Base-by-base conservation (phyloP, 2,888 invertebrate species). In the Trichopoda pennipes region DNA sequence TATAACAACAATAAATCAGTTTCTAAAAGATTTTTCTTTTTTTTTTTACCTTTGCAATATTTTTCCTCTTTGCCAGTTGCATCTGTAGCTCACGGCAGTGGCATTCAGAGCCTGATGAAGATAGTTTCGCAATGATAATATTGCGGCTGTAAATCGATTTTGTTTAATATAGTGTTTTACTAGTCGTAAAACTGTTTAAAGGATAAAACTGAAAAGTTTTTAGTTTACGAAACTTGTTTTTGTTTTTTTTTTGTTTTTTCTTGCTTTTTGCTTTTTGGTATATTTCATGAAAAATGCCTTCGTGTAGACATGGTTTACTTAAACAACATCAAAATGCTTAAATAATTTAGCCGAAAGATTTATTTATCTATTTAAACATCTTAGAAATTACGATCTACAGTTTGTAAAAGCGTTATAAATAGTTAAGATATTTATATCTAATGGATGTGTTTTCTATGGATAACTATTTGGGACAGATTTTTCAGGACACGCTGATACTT, bases 91-190 rank as follows among this genome's bases (percentile, higher is more conserved):
- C 10, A 12, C 10, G 21, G 21, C 32, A 28, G 51, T 38, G 38
- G 78, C 35, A 66, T 73, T 61, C 63, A 61, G n/a, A 51, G 49
- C 51, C 51, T 64, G 78, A 74, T 68, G 47, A 58, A 81, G 81
- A 78, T 81, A 73, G 72, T 77, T 77, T 74, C 58, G 47, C 73
- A 77, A 63, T 74, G 77, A 81, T 81, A 78, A 81, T 81, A 74
- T 78, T 81, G 81, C 73, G 78, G 81, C 78, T 69, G 81, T 77
- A 81, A 78, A 81, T 81, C 78, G 81, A 78, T 81, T 81, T 66
- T 74, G 53, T 61, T 77, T 73, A 64, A 75, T 69, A 21, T 47
- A 47, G 66, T 81, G 42, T 69, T 60, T 68, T 51, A 44, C 68
- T 76, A 63, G 32, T 63, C 44, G 55, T 74, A 63, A 56, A 63